Evolutionary conservation across 2,797 vertebrate species (phyloP).

Genomic region (Pseudochirops cupreus): DNA sequence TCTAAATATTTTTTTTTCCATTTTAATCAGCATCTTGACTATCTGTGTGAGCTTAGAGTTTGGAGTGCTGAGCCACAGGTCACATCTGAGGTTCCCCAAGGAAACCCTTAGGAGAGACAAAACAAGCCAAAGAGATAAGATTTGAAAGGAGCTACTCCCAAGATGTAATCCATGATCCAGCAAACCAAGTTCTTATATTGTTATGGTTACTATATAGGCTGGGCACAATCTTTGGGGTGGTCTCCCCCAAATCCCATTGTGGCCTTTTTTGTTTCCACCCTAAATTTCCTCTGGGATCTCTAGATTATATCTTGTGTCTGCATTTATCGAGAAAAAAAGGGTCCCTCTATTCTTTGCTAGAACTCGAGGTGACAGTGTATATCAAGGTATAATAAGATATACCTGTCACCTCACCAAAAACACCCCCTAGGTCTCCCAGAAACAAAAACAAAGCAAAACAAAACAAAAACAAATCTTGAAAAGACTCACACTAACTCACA

Average conservation of each 20-base stretch:
- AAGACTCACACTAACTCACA: neutral
- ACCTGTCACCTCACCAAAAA: neutral
- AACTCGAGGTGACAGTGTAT: neutral
- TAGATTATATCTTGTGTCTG: neutral
- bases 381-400: neutral
- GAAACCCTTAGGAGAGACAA: neutral
- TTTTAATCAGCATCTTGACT: neutral
- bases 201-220: neutral
- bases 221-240: neutral
- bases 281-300: neutral
- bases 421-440: neutral
- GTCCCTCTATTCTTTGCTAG: neutral
- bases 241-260: neutral
- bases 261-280: neutral
- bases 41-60: neutral
- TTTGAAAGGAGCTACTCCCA: neutral
- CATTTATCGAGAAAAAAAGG: neutral
- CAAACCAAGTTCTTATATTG: neutral
- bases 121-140: neutral
- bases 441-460: neutral
- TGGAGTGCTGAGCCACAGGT: neutral
- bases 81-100: neutral
- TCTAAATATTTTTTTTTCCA: neutral
- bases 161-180: neutral
- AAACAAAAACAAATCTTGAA: neutral